phyloP scores from a whole-genome alignment of 1,140 invertebrate genomes.

The Panulirus ornatus region DNA sequence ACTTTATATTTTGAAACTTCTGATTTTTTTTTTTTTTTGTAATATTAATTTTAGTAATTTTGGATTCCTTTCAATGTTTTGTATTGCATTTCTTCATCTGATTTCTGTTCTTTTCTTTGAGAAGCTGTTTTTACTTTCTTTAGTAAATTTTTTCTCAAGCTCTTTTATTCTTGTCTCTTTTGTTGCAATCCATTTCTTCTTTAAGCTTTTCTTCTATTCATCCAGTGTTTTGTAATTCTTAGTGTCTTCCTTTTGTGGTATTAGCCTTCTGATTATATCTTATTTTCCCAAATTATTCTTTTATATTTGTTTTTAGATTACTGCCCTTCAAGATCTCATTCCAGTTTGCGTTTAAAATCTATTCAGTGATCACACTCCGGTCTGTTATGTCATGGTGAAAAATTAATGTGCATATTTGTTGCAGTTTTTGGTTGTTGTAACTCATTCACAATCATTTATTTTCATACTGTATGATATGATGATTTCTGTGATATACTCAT shows the following conservation, averaged over 20 bases:
- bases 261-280: neutral
- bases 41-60: neutral
- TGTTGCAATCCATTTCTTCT: neutral
- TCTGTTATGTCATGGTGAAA: too few species aligned
- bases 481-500: too few species aligned
- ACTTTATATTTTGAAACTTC: slow-evolving; percentile 68
- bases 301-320: neutral
- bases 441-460: too few species aligned
- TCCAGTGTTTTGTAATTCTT: neutral
- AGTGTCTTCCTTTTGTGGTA: neutral
- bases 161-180: neutral
- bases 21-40: slow-evolving; percentile 27
- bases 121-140: neutral
- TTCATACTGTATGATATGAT: too few species aligned
- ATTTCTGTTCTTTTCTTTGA: neutral
- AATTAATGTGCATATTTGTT: too few species aligned
- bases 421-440: too few species aligned
- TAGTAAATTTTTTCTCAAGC: slow-evolving; percentile 18
- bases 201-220: neutral
- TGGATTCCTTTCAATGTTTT: slow-evolving; percentile 43
- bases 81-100: neutral
- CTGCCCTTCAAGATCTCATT: too few species aligned
- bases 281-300: neutral
- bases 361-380: too few species aligned
- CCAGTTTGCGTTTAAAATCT: too few species aligned